Conservation (phyloP, 2,797 vertebrate genomes). For the Lophius americanus region DNA sequence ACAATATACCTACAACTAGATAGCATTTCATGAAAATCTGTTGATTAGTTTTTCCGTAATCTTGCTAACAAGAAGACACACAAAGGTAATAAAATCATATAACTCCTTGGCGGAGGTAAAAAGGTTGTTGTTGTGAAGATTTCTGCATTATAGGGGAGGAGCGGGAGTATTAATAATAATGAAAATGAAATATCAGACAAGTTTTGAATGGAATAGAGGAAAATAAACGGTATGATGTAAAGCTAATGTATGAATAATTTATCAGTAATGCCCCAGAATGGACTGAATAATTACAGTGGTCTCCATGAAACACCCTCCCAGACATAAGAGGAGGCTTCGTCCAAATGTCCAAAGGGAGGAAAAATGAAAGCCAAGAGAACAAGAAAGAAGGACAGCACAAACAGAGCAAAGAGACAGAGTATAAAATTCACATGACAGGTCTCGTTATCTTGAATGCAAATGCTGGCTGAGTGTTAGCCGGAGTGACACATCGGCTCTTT, state of each 20-base stretch:
- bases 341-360: constrained; percentile 43
- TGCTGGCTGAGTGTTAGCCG: constrained; percentile 72
- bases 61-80: too few relatives aligned
- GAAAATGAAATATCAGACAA: constrained; percentile 6
- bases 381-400: constrained; percentile 63
- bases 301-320: constrained; percentile 34
- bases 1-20: too few relatives aligned
- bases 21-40: too few relatives aligned
- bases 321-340: constrained; percentile 54
- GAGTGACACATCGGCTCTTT: constrained; percentile 77
- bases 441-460: constrained; percentile 81
- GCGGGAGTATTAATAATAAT: background rate
- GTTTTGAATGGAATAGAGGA: constrained; percentile 1
- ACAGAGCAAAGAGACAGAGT: constrained; percentile 69
- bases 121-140: constrained; percentile 20
- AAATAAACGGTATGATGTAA: constrained; percentile 14
- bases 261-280: constrained; percentile 28
- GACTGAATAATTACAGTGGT: constrained; percentile 38
- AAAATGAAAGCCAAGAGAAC: constrained; percentile 48
- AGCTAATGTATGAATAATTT: constrained; percentile 35
- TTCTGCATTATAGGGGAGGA: background rate
- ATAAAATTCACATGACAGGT: constrained; percentile 80
- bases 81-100: too few relatives aligned
- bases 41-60: too few relatives aligned
- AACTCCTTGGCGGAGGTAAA: background rate